A percentile compares a stretch with the other conserved stretches of the same genome.
Conservation (phyloP, 2,888 invertebrate species). For the Ellobium chinense region DNA sequence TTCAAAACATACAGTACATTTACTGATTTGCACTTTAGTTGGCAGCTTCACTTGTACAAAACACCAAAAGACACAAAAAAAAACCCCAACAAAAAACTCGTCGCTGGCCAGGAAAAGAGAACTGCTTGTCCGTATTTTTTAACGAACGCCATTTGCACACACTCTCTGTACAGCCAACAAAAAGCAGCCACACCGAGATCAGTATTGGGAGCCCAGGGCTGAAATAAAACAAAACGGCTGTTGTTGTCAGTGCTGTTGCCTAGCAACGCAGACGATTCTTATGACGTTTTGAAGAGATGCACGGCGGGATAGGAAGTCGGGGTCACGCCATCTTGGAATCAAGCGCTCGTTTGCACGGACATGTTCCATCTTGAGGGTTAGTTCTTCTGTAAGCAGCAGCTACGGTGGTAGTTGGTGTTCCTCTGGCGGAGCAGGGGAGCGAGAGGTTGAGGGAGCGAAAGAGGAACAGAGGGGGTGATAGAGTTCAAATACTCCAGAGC, state of each 20-base stretch:
- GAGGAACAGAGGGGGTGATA: slow-evolving; percentile 1
- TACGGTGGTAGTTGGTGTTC: too few relatives aligned
- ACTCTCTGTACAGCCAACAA: too few relatives aligned
- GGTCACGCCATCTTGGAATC: slow-evolving; percentile 33
- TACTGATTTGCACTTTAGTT: too few relatives aligned
- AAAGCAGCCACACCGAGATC: neutral
- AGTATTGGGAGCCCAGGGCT: neutral
- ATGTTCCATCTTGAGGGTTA: slow-evolving; percentile 26
- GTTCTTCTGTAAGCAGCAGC: too few relatives aligned
- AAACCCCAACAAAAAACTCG: too few relatives aligned
- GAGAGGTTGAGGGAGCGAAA: slow-evolving; percentile 1
- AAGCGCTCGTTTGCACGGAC: slow-evolving; percentile 14
- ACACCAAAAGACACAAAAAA: too few relatives aligned
- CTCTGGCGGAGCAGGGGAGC: too few relatives aligned
- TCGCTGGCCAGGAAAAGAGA: too few relatives aligned
- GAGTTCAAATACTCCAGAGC: neutral
- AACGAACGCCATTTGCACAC: too few relatives aligned
- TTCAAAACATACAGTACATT: too few relatives aligned
- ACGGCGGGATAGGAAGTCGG: slow-evolving; percentile 18
- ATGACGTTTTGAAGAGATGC: slow-evolving; percentile 27
- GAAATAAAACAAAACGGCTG: slow-evolving; percentile 39
- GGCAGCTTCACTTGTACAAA: too few relatives aligned
- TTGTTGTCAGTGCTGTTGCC: slow-evolving; percentile 27
- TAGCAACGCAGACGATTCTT: slow-evolving; percentile 9
- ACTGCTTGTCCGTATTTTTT: too few relatives aligned